phyloP scores from a whole-genome alignment of 2,888 invertebrate genomes.

The Terebella lapidaria region DNA sequence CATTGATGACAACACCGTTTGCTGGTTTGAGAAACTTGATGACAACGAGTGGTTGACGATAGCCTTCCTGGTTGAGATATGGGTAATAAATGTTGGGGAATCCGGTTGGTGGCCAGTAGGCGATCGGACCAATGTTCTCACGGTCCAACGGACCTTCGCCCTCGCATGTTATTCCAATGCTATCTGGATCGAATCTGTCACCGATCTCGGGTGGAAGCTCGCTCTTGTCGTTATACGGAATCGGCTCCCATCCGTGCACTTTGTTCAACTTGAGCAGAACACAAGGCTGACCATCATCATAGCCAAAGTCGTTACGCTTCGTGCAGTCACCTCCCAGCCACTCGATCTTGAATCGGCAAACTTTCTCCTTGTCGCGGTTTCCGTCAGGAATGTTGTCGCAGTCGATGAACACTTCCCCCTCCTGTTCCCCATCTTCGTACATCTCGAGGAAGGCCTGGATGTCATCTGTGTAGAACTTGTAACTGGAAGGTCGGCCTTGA shows the following conservation, averaged over 20 bases:
- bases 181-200: slow-evolving; percentile 43
- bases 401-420: slow-evolving; percentile 28
- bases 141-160: slow-evolving; percentile 62
- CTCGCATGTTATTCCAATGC: slow-evolving; percentile 87
- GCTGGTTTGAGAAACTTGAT: slow-evolving; percentile 52
- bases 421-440: slow-evolving; percentile 29
- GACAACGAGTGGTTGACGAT: slow-evolving; percentile 54
- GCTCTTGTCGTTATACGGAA: slow-evolving; percentile 60
- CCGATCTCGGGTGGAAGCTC: slow-evolving; percentile 29
- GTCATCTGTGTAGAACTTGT: slow-evolving; percentile 39
- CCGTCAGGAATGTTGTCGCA: slow-evolving; percentile 19
- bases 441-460: slow-evolving; percentile 62
- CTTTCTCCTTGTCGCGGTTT: slow-evolving; percentile 45
- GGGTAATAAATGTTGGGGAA: slow-evolving; percentile 64
- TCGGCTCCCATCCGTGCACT: slow-evolving; percentile 84
- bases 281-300: slow-evolving; percentile 79
- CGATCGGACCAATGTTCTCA: slow-evolving; percentile 87
- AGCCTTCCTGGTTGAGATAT: slow-evolving; percentile 54
- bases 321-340: slow-evolving; percentile 68
- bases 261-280: slow-evolving; percentile 95
- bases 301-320: slow-evolving; percentile 76
- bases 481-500: slow-evolving; percentile 34
- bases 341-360: slow-evolving; percentile 74
- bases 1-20: slow-evolving; percentile 52
- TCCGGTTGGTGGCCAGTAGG: slow-evolving; percentile 62